Base-by-base conservation (phyloP, 2,888 invertebrate species). In the Heterodera filipjevi region DNA sequence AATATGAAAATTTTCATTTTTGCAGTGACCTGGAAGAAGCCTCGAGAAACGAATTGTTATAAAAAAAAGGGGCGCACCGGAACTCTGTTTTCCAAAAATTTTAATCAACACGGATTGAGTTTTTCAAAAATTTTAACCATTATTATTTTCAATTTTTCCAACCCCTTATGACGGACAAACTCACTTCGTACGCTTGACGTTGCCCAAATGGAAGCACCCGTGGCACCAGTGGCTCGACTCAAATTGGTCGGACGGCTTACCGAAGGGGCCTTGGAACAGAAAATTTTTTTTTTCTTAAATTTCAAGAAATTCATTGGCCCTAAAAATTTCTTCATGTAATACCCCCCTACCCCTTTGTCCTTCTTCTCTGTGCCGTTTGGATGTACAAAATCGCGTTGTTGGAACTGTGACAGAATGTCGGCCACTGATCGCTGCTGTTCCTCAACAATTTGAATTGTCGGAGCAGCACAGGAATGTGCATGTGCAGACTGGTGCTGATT, bases 361-460 rank as follows among this genome's bases (percentile, higher is more conserved):
- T 59, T 75, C 27, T 16, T n/a, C n/a, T 44, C 35, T n/a, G 53
- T 59, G 8, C 59, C 59, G 1, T 59, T 59, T n/a, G 75, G 66
- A 75, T 75, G 75, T 10, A 30, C 44, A 33, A 66, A 75, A 75
- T 75, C 66, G 44, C 75, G 44, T 27, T 66, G 64, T 32, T 75
- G 75, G 66, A 75, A 75, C 27, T 75, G 64, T 46, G 64, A 46
- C 22, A 75, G 75, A 33, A 75, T 75, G 30, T 75, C 75, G 64
- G 75, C 75, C 64, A 75, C 75, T 32, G 75, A 46, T n/a, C 75
- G 64, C 44, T 75, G 75, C 19, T 30, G 66, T 59, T 75, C 75
- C 46, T 66, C 66, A n/a, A 75, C 64, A 75, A 75, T 75, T 59
- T 75, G 49, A 33, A 64, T 75, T 14, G 0, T 30, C 3, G 46